Evolutionary conservation across 2,797 vertebrate genomes (phyloP).

Genomic region (Aulostomus chinensis): DNA sequence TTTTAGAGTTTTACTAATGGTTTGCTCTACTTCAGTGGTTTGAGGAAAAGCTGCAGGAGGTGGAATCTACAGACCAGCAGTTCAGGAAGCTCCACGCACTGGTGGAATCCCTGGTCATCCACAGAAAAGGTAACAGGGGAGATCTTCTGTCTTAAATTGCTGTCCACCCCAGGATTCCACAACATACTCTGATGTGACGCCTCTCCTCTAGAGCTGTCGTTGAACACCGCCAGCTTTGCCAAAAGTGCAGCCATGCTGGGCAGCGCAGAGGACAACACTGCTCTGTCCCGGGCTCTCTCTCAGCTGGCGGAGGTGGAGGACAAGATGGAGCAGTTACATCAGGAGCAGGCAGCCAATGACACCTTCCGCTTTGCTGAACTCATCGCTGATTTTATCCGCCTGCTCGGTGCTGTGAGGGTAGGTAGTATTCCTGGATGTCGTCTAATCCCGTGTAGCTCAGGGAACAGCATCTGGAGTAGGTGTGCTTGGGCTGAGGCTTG

Average conservation of each 20-base stretch:
- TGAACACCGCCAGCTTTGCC: conserved; percentile 93
- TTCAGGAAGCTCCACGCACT: conserved; percentile 90
- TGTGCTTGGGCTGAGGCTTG: too few relatives aligned
- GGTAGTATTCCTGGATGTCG: background rate
- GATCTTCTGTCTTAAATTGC: too few relatives aligned
- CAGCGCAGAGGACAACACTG: conserved; percentile 97
- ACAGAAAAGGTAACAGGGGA: conserved; percentile 90
- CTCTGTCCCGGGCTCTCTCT: conserved; percentile 92
- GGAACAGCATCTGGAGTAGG: too few relatives aligned
- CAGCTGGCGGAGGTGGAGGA: conserved; percentile 98
- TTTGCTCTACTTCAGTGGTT: conserved; percentile 88
- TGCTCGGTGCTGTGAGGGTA: conserved; percentile 92
- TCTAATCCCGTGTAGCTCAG: background rate
- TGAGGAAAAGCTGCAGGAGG: conserved; percentile 97
- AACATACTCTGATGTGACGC: background rate
- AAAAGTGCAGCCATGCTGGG: conserved; percentile 98
- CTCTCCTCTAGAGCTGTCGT: conserved; percentile 78
- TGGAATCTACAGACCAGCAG: conserved; percentile 93
- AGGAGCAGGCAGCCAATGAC: conserved; percentile 91
- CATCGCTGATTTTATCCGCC: conserved; percentile 93
- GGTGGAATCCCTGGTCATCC: conserved; percentile 90
- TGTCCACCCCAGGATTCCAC: too few relatives aligned
- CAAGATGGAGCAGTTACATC: conserved; percentile 95
- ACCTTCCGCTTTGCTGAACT: conserved; percentile 93
- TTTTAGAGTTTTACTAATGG: too few relatives aligned